Conservation (phyloP, 2,797 vertebrate genomes). For the Cygnus olor region DNA sequence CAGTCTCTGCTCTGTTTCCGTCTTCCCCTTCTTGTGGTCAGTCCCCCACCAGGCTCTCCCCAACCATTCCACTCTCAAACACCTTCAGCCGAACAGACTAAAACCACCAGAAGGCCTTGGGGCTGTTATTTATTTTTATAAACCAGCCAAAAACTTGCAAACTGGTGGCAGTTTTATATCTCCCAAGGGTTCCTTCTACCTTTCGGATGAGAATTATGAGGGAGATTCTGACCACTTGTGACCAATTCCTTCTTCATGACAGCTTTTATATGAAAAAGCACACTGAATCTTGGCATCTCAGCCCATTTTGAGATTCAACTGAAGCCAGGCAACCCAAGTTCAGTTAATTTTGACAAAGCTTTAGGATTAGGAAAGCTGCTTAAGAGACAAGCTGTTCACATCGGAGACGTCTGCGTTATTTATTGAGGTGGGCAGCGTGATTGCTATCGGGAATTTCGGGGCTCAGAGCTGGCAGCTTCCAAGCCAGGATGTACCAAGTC, state of each 20-base stretch:
- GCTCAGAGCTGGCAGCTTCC: neutral
- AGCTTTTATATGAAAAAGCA: neutral
- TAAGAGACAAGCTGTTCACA: neutral
- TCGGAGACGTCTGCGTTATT: rapidly evolving
- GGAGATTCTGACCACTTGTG: neutral
- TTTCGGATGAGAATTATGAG: neutral
- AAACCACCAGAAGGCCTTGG: rapidly evolving
- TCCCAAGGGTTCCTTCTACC: neutral
- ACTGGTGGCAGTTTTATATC: neutral
- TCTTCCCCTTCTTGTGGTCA: neutral
- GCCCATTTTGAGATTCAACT: neutral
- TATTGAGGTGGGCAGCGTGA: neutral
- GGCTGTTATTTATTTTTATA: neutral
- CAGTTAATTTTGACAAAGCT: neutral
- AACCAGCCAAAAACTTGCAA: neutral
- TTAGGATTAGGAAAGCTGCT: neutral
- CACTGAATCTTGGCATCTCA: neutral
- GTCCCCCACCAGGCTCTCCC: rapidly evolving
- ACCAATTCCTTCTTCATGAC: neutral
- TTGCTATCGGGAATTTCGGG: rapidly evolving
- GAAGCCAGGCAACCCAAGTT: neutral
- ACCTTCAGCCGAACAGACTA: neutral
- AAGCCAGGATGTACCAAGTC: neutral
- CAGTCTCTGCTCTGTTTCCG: neutral
- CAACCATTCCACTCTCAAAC: neutral